Evolutionary conservation across 2,113 vertebrate genomes (phyloP).

Genomic region (Calidris pugnax): DNA sequence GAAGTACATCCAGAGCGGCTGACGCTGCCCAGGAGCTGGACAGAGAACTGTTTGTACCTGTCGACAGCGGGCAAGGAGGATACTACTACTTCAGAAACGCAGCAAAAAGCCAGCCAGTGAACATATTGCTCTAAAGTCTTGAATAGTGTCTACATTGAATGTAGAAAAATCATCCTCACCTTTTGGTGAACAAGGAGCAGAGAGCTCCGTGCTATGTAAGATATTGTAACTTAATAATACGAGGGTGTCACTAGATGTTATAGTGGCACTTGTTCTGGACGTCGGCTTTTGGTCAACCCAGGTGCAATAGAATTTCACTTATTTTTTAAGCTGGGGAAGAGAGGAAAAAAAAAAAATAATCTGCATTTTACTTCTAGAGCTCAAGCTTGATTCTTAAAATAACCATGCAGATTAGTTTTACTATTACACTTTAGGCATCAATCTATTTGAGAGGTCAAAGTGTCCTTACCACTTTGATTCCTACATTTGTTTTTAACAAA

Average conservation of each 20-base stretch:
- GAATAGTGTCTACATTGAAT: slow-evolving; percentile 84
- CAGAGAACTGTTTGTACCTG: slow-evolving; percentile 4
- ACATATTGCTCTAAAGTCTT: slow-evolving; percentile 69
- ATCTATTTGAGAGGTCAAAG: slow-evolving; percentile 77
- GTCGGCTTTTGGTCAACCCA: slow-evolving; percentile 73
- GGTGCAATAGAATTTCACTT: slow-evolving; percentile 76
- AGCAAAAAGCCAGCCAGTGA: slow-evolving; percentile 51
- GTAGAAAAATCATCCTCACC: slow-evolving; percentile 86
- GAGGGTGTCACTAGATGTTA: slow-evolving; percentile 76
- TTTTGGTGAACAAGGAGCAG: slow-evolving; percentile 78
- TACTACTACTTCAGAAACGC: neutral
- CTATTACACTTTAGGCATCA: slow-evolving; percentile 82
- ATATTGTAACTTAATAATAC: slow-evolving; percentile 71
- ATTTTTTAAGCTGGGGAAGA: slow-evolving; percentile 76
- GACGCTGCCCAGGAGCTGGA: slow-evolving; percentile 56
- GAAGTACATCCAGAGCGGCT: slow-evolving; percentile 98
- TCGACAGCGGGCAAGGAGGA: neutral
- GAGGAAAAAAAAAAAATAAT: slow-evolving; percentile 43
- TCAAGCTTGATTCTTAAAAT: slow-evolving; percentile 72
- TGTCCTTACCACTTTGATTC: slow-evolving; percentile 81
- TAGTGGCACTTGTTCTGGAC: slow-evolving; percentile 70
- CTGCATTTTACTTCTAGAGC: slow-evolving; percentile 70
- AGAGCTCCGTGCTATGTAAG: slow-evolving; percentile 77
- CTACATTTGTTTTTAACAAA: slow-evolving; percentile 68
- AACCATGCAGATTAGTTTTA: slow-evolving; percentile 74